Conservation (phyloP, 2,797 vertebrate species). For the Esox masquinongy region DNA sequence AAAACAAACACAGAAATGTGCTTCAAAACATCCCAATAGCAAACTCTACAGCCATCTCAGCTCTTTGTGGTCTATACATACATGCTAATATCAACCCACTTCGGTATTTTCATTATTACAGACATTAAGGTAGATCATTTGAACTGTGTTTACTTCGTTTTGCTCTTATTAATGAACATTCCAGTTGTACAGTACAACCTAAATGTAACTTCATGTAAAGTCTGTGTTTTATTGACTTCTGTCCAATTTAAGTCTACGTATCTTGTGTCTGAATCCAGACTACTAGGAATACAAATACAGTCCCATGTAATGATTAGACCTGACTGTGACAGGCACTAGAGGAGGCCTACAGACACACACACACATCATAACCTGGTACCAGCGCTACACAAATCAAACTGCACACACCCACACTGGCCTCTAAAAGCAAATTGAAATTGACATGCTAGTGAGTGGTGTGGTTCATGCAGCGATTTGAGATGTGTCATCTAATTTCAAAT, state of each 20-base stretch:
- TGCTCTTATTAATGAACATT: no score
- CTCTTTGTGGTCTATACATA: no score
- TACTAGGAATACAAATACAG: slow-evolving; percentile 5
- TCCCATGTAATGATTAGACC: not conserved
- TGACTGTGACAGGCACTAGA: slow-evolving; percentile 1
- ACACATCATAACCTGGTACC: slow-evolving; percentile 28
- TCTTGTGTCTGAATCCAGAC: slow-evolving; percentile 17
- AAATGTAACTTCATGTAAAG: not conserved
- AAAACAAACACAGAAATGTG: no score
- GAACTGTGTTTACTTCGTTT: no score
- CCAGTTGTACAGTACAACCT: no score
- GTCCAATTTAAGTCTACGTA: no score
- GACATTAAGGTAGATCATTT: no score
- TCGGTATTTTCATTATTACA: no score
- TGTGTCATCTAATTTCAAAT: slow-evolving; percentile 73
- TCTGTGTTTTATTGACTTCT: not conserved
- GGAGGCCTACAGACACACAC: slow-evolving; percentile 11
- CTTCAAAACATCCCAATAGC: no score
- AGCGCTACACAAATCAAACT: slow-evolving; percentile 6
- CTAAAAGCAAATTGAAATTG: slow-evolving; percentile 46
- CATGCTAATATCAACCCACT: no score
- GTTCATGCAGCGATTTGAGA: slow-evolving; percentile 54
- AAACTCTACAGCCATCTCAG: no score
- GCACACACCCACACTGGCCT: slow-evolving; percentile 19
- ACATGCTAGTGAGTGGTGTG: not conserved